Conservation (phyloP, 2,888 invertebrate species). For the Tenthredo distinguenda region DNA sequence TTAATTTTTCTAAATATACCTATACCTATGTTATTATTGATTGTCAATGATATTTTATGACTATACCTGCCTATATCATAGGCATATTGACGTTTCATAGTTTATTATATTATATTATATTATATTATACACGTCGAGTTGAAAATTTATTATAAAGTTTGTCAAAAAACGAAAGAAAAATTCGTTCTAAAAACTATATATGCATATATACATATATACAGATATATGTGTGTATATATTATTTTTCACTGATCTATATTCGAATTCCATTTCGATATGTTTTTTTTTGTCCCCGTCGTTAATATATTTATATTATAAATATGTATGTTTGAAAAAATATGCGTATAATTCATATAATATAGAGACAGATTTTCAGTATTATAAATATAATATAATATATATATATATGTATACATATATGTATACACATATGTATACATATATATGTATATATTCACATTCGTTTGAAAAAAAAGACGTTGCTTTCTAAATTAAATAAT, state of each 20-base stretch:
- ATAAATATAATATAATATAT: not conserved
- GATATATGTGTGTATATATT: constrained; percentile 51
- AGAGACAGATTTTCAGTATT: not conserved
- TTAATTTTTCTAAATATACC: constrained; percentile 69
- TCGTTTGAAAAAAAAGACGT: not conserved
- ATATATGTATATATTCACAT: not conserved
- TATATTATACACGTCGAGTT: constrained; percentile 58
- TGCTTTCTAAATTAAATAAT: not conserved
- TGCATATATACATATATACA: constrained; percentile 55
- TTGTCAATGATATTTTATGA: constrained; percentile 38
- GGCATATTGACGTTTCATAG: constrained; percentile 31
- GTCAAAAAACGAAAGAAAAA: constrained; percentile 58
- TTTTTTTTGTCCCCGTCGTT: not conserved
- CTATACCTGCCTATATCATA: constrained; percentile 8
- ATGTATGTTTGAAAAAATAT: not conserved
- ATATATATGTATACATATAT: not conserved
- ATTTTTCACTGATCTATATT: not conserved
- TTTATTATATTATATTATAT: constrained; percentile 59
- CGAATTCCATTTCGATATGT: not conserved
- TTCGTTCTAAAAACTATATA: constrained; percentile 62
- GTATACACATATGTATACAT: not conserved
- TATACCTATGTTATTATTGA: constrained; percentile 44
- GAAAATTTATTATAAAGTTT: constrained; percentile 58
- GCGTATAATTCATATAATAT: not conserved
- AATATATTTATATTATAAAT: not conserved